Percentiles rank a stretch among this genome's conserved stretches.
Evolutionary conservation across 2,113 vertebrate genomes (phyloP).

Genomic region (Smithornis capensis): DNA sequence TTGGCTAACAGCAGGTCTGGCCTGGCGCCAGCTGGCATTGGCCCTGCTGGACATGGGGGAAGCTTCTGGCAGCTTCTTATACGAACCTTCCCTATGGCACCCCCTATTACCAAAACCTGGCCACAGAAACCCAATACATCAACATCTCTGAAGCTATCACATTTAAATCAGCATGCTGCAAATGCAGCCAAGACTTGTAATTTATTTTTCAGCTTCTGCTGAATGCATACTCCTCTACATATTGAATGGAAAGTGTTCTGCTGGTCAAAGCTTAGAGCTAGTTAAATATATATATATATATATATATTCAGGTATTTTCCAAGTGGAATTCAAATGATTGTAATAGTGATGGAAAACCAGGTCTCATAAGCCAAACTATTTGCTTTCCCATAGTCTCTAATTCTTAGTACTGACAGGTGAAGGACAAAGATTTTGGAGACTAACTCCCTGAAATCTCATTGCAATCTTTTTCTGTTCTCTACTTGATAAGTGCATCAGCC

Average conservation of each 20-base stretch:
- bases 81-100: no score
- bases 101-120: no score
- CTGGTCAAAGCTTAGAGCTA: neutral
- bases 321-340: neutral
- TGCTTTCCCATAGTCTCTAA: neutral
- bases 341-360: neutral
- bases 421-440: neutral
- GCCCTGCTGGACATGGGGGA: no score
- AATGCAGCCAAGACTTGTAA: neutral
- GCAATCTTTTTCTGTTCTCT: neutral
- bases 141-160: neutral
- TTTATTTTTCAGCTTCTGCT: constrained; percentile 11
- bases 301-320: neutral
- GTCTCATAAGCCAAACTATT: neutral
- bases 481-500: neutral
- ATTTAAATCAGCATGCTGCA: neutral
- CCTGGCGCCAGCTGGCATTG: no score
- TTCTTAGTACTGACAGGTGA: neutral
- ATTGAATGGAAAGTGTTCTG: neutral
- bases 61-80: no score
- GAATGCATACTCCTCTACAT: neutral
- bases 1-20: no score
- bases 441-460: neutral
- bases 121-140: no score
- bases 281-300: neutral